Conservation (phyloP, 2,797 vertebrate genomes). For the Acanthurus lineatus region DNA sequence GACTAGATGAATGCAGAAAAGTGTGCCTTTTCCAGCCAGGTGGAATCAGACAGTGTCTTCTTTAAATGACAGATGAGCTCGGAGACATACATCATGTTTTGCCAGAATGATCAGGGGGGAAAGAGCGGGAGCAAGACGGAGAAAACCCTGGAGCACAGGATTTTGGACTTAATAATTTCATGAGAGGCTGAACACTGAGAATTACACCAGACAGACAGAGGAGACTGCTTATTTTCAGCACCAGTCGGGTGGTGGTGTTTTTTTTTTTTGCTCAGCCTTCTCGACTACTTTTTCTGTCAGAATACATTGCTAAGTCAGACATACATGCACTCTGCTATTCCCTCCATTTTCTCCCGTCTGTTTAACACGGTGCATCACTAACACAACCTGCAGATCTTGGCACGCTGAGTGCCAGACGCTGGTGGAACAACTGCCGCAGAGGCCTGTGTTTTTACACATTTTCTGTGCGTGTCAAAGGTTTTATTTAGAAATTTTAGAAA, state of each 20-base stretch:
- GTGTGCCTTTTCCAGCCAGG: slow-evolving; percentile 55
- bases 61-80: slow-evolving; percentile 67
- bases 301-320: slow-evolving; percentile 52
- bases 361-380: slow-evolving; percentile 54
- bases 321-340: slow-evolving; percentile 20
- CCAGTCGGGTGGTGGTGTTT: slow-evolving; percentile 29
- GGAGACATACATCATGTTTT: slow-evolving; percentile 57
- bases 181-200: slow-evolving; percentile 66
- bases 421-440: slow-evolving; percentile 40
- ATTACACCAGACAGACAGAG: slow-evolving; percentile 52
- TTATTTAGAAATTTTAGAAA: slow-evolving; percentile 23
- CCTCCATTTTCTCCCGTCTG: slow-evolving; percentile 69
- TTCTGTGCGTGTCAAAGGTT: slow-evolving; percentile 22
- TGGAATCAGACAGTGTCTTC: slow-evolving; percentile 57
- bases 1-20: slow-evolving; percentile 39
- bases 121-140: slow-evolving; percentile 36
- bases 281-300: slow-evolving; percentile 35
- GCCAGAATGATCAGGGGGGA: slow-evolving; percentile 46
- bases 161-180: slow-evolving; percentile 70
- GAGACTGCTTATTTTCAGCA: slow-evolving; percentile 52
- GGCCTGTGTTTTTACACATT: slow-evolving; percentile 28
- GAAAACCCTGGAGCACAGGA: slow-evolving; percentile 44
- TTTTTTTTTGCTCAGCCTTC: slow-evolving; percentile 37
- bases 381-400: slow-evolving; percentile 54
- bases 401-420: slow-evolving; percentile 29